These are phyloP conservation scores for Coendou prehensilis DNA, from an alignment of 2,797 vertebrate species.

Conservation along the genomic window DNA sequence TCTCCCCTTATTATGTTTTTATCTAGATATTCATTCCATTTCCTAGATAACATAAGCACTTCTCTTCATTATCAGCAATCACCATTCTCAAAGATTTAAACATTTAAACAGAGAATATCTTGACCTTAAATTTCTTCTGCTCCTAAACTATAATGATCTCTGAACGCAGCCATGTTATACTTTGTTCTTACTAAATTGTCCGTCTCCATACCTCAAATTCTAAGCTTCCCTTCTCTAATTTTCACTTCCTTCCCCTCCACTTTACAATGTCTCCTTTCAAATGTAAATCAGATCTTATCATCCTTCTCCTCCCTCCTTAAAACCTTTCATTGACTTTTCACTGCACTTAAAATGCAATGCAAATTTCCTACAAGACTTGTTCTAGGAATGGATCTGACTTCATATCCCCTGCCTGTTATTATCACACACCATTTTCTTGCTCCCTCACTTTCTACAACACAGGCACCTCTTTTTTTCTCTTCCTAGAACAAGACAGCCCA, in stretches of 20 bases:
- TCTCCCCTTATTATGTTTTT: background rate
- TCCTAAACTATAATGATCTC: background rate
- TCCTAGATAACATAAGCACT: background rate
- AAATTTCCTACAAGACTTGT: conserved; percentile 27
- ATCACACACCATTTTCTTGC: background rate
- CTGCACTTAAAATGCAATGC: conserved; percentile 24
- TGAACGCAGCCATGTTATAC: background rate
- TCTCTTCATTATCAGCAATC: background rate
- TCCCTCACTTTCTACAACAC: background rate
- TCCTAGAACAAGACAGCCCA: background rate
- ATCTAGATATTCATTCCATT: background rate
- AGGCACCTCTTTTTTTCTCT: background rate
- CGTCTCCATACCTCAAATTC: background rate
- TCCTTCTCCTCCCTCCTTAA: background rate
- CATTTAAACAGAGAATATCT: background rate
- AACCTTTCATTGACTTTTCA: background rate
- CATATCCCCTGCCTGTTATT: background rate
- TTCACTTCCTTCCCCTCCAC: conserved; percentile 3
- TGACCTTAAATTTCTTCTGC: conserved; percentile 32
- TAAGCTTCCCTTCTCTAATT: conserved; percentile 33
- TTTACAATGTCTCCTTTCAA: conserved; percentile 48
- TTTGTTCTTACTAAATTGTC: background rate
- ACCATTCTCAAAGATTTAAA: conserved; percentile 27
- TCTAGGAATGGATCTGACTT: background rate
- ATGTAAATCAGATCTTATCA: conserved; percentile 49